phyloP scores from a whole-genome alignment of 2,113 vertebrate genomes.

The Synodontis membranacea region DNA sequence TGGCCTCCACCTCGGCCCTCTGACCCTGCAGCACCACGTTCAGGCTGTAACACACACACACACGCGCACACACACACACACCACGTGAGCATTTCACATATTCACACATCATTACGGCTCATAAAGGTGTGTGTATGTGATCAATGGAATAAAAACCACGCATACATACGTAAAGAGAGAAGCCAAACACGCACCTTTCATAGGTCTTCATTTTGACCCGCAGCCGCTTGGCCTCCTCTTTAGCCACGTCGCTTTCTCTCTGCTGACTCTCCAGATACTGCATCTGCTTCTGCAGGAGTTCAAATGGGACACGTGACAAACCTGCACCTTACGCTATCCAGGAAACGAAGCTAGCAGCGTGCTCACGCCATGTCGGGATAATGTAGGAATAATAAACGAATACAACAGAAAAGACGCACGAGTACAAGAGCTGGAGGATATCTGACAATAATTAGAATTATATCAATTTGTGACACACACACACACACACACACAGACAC shows the following conservation, averaged over 20 bases:
- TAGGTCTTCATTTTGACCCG: conserved; percentile 82
- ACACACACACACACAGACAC: neutral
- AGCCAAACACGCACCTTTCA: conserved; percentile 76
- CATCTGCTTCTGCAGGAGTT: conserved; percentile 87
- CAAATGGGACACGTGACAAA: neutral
- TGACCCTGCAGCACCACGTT: conserved; percentile 87
- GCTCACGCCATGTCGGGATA: neutral
- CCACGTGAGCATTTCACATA: neutral
- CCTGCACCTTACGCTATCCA: neutral
- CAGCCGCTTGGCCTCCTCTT: conserved; percentile 82
- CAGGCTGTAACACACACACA: conserved; percentile 71
- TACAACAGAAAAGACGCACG: too few species aligned
- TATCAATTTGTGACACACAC: too few species aligned
- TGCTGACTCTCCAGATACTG: conserved; percentile 86
- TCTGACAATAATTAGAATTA: too few species aligned
- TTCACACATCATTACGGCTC: neutral
- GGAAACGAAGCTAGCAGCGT: neutral
- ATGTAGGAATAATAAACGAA: too few species aligned
- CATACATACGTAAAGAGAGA: neutral
- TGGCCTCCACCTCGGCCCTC: conserved; percentile 87
- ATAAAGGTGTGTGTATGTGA: neutral
- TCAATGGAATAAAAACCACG: conserved; percentile 15
- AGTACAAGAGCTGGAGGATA: too few species aligned
- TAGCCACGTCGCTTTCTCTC: conserved; percentile 79
- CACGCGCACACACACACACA: conserved; percentile 27